Percentiles rank a stretch among this genome's conserved stretches.
Evolutionary conservation across 2,113 vertebrate genomes (phyloP).

Genomic region (Labrus mixtus): DNA sequence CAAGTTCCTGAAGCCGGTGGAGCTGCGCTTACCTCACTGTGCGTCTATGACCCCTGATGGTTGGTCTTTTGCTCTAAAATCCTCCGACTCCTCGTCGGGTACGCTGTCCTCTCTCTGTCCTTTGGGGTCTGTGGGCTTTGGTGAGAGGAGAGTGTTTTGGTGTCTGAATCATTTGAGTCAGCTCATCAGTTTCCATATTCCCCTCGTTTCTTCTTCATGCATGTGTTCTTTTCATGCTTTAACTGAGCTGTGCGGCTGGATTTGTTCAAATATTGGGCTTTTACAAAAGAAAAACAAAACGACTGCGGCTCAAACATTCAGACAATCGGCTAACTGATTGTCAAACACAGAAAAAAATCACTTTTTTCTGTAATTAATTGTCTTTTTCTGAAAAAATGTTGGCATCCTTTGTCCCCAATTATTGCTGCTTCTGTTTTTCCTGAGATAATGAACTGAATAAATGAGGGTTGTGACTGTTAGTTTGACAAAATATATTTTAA

Average conservation of each 20-base stretch:
- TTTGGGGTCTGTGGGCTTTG: conserved; percentile 89
- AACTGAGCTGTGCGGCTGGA: not conserved
- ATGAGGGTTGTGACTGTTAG: no score
- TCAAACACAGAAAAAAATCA: not conserved
- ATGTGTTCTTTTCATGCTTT: not conserved
- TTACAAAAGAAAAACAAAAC: not conserved
- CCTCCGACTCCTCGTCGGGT: conserved; percentile 99
- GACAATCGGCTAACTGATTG: no score
- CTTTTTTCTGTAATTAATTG: no score
- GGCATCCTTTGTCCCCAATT: no score
- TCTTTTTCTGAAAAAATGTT: not conserved
- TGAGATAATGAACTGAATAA: no score
- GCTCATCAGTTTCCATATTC: conserved; percentile 47
- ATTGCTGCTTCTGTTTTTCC: not conserved
- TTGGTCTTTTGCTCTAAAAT: conserved; percentile 99
- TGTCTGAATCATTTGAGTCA: conserved; percentile 25
- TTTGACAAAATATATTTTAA: no score
- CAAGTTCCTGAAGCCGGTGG: conserved; percentile 99
- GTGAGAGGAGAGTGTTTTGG: conserved; percentile 66
- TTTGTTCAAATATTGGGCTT: not conserved
- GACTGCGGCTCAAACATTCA: not conserved
- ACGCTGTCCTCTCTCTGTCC: conserved; percentile 97
- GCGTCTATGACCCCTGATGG: conserved; percentile 99
- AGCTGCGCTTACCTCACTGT: conserved; percentile 99
- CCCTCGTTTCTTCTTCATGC: conserved; percentile 30